phyloP scores from a whole-genome alignment of 1,140 invertebrate genomes.

The Heliconius eleuchia region DNA sequence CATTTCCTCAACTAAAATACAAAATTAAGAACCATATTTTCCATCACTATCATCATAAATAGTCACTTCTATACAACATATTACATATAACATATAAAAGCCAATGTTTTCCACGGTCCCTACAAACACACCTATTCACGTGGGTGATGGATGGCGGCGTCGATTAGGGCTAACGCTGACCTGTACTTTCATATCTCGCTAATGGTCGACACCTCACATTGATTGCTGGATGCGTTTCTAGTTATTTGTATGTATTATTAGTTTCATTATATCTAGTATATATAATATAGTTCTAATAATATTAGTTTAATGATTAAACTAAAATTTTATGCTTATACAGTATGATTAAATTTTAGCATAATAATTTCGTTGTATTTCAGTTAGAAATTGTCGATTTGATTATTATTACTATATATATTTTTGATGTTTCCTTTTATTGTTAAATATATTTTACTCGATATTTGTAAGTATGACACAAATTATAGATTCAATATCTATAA shows the following conservation, averaged over 20 bases:
- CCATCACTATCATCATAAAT: neutral
- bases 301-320: neutral
- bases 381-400: no score
- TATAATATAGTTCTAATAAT: no score
- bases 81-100: neutral
- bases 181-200: constrained; percentile 79
- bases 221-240: constrained; percentile 36
- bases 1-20: no score
- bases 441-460: no score
- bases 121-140: constrained; percentile 70
- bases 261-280: neutral
- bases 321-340: neutral
- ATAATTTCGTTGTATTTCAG: no score
- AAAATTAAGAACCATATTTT: no score
- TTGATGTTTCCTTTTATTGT: no score
- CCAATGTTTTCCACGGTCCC: constrained; percentile 29
- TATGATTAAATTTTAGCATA: neutral
- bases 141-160: constrained; percentile 77
- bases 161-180: constrained; percentile 77
- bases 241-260: neutral
- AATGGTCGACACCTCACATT: constrained; percentile 62
- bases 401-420: no score
- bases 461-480: no score
- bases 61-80: neutral
- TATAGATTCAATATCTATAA: no score